phyloP scores from a whole-genome alignment of 2,113 vertebrate genomes.

The Sapajus apella region DNA sequence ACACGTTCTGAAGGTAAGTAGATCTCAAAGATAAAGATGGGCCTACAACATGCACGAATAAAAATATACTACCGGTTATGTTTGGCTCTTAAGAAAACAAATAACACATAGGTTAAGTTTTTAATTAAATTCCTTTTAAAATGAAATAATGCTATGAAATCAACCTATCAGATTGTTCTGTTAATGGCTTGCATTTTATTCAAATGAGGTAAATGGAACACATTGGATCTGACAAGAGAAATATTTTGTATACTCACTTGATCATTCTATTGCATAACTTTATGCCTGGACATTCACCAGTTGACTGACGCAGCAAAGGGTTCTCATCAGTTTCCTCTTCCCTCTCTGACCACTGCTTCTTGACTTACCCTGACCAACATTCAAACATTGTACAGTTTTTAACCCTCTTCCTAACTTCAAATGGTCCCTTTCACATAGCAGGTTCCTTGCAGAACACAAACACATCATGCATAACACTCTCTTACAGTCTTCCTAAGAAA shows the following conservation, averaged over 20 bases:
- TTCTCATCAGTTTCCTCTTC: background rate
- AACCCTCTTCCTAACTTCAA: background rate
- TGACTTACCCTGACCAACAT: background rate
- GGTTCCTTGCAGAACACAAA: background rate
- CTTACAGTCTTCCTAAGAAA: background rate
- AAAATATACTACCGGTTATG: constrained; percentile 34
- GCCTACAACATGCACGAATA: constrained; percentile 84
- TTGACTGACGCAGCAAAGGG: background rate
- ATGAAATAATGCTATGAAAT: constrained; percentile 16
- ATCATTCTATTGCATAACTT: too few relatives aligned
- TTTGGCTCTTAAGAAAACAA: constrained; percentile 53
- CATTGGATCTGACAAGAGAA: background rate
- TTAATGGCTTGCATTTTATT: background rate
- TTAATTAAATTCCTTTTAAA: constrained; percentile 34
- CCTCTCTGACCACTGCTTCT: background rate
- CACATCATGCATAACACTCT: background rate
- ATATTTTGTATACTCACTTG: background rate
- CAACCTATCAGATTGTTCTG: background rate
- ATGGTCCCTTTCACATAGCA: background rate
- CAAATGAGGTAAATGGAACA: background rate
- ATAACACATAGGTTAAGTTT: background rate
- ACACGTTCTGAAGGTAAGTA: constrained; percentile 92
- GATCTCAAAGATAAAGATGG: constrained; percentile 94
- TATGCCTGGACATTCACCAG: background rate
- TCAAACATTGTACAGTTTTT: background rate